phyloP scores from a whole-genome alignment of 2,797 vertebrate genomes.

The Myotis vivesi region DNA sequence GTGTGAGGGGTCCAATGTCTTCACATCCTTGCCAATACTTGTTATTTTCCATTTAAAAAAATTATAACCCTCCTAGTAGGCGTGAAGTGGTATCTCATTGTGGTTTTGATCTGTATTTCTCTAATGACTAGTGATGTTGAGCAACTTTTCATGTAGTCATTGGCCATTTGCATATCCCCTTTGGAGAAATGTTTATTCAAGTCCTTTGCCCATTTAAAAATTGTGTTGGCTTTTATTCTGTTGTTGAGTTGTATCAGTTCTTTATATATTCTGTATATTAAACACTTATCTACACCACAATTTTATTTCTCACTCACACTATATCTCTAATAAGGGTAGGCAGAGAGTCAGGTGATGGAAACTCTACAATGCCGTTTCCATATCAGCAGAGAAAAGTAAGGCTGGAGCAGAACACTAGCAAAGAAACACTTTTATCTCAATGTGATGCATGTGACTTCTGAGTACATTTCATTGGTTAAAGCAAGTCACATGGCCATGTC shows the following conservation, averaged over 20 bases:
- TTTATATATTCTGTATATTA: background rate
- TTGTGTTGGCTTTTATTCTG: background rate
- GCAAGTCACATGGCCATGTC: background rate
- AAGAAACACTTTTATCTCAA: background rate
- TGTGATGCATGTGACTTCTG: background rate
- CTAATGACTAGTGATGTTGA: background rate
- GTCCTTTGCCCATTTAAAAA: background rate
- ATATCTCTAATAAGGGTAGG: background rate
- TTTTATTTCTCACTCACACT: background rate
- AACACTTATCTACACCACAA: background rate
- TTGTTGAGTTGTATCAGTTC: background rate
- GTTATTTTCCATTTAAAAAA: background rate
- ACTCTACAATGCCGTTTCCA: background rate
- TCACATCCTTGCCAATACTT: background rate
- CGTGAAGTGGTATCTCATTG: background rate
- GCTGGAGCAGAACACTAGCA: background rate
- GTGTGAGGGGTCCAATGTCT: background rate
- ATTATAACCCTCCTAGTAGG: background rate
- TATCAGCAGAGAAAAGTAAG: background rate
- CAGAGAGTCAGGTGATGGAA: background rate
- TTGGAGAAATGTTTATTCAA: background rate
- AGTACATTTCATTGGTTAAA: background rate
- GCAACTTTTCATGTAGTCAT: background rate
- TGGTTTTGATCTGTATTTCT: background rate
- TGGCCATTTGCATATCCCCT: background rate